Percentiles rank a stretch among this genome's conserved stretches.
Evolutionary conservation across 2,888 invertebrate genomes (phyloP).

Genomic region (Ectemnius continuus): DNA sequence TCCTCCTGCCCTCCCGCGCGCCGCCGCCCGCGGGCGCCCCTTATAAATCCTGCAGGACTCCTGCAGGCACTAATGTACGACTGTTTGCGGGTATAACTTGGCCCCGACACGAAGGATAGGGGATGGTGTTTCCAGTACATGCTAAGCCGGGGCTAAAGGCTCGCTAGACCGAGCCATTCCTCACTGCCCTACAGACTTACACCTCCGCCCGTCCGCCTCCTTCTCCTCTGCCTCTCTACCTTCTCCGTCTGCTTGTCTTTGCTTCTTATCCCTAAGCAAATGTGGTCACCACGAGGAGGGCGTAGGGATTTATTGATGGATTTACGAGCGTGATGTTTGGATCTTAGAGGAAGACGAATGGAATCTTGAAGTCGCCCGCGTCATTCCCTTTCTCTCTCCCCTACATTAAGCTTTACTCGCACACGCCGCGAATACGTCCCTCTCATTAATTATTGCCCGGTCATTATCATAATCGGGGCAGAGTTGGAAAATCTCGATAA

Average conservation of each 20-base stretch:
- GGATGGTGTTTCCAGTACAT: conserved; percentile 75
- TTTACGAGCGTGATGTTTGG: conserved; percentile 69
- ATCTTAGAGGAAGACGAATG: conserved; percentile 62
- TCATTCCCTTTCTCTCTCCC: conserved; percentile 28
- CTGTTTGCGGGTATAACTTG: conserved; percentile 78
- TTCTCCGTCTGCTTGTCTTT: conserved; percentile 70
- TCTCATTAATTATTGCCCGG: no score
- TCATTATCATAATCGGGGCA: not conserved
- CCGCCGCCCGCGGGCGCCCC: conserved; percentile 67
- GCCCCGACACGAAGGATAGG: conserved; percentile 77
- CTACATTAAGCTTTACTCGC: conserved; percentile 40
- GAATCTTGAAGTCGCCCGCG: conserved; percentile 58
- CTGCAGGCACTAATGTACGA: conserved; percentile 78
- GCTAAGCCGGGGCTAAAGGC: conserved; percentile 77
- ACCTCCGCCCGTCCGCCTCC: conserved; percentile 57
- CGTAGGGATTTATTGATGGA: conserved; percentile 74
- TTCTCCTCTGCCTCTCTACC: conserved; percentile 22
- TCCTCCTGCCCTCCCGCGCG: no score
- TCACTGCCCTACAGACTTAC: conserved; percentile 73
- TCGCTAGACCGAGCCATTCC: conserved; percentile 77
- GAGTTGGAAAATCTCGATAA: conserved; percentile 3
- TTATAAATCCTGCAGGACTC: conserved; percentile 78
- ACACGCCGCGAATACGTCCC: no score
- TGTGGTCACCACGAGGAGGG: conserved; percentile 70
- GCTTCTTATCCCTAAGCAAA: conserved; percentile 76